Evolutionary conservation across 2,113 vertebrate species (phyloP), one percentile per base, ranked within the genome.

Genomic region (Mesembrinibis cayennensis): DNA sequence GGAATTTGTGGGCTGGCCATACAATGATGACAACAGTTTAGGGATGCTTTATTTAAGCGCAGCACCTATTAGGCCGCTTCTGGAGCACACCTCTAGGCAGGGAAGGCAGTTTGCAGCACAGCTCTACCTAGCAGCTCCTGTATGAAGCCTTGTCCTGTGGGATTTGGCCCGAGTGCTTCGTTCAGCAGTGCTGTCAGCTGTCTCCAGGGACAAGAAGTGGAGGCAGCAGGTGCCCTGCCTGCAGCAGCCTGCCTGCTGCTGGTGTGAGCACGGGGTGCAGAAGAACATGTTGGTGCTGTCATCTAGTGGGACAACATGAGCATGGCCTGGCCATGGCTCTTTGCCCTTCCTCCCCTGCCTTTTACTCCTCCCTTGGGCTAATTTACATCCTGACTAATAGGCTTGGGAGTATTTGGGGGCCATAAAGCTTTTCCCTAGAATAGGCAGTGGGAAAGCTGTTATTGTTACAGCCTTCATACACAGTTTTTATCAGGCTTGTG

Each of bases 201-300:
- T 52, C 38, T 63, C 38, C 74, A 65, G 62, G 23, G 38, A 1
- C 15, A 27, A 45, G n/a, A 47, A 62, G 9, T 4, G 18, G 38
- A 80, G 49, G 65, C 69, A 83, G 65, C 27, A 40, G 69, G 59
- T 50, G 69, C 56, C 49, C 55, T 67, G 62, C 67, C 62, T 22
- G 42, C 73, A 32, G 83, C 50, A 53, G 47, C 59, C n/a, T 47
- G 45, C 40, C 29, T 11, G n/a, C 40, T 20, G 69, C 70, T 49
- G 69, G 12, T 59, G 38, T 19, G 19, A 66, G 45, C 1, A 0
- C 0, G 1, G 36, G 50, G 55, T 63, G 42, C 74, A 5, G 56
- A 94, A 67, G 42, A 36, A 53, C 72, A 79, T 47, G 95, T 74
- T 90, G 88, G 65, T 97, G 94, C 87, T 97, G 96, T 95, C 96